Percentiles rank a stretch among this genome's conserved stretches.
These are phyloP conservation scores for Halcyon chelicuti DNA, from an alignment of 2,797 vertebrate genomes.

Conservation along the genomic window DNA sequence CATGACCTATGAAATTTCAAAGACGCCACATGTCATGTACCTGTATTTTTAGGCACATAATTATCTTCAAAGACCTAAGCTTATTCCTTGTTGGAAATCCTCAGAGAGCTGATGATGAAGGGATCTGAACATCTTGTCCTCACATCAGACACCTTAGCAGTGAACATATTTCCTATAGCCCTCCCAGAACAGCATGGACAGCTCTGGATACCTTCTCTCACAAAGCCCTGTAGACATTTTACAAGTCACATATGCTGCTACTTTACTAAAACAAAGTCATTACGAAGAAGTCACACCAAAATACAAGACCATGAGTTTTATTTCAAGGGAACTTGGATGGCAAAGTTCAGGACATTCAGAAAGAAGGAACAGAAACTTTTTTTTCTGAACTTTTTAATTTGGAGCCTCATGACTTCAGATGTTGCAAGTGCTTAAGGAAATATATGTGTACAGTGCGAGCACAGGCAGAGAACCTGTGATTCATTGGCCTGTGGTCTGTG, in stretches of 20 bases:
- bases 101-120: neutral
- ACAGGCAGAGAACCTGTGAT: constrained; percentile 77
- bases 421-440: constrained; percentile 81
- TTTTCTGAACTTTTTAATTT: constrained; percentile 71
- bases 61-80: neutral
- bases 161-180: fast-evolving
- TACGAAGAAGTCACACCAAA: neutral
- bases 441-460: constrained; percentile 24
- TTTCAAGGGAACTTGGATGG: constrained; percentile 72
- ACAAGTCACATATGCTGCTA: neutral
- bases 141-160: neutral
- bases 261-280: neutral
- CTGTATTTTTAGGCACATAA: neutral
- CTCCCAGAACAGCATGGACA: fast-evolving
- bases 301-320: neutral
- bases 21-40: neutral
- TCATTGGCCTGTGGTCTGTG: constrained; percentile 51
- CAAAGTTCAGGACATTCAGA: constrained; percentile 65
- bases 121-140: fast-evolving
- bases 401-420: constrained; percentile 80
- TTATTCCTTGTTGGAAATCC: neutral
- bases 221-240: neutral
- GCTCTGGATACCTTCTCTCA: neutral
- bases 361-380: constrained; percentile 83
- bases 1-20: neutral